These are phyloP conservation scores for Semaprochilodus insignis DNA, from an alignment of 2,797 vertebrate species.

Conservation along the genomic window DNA sequence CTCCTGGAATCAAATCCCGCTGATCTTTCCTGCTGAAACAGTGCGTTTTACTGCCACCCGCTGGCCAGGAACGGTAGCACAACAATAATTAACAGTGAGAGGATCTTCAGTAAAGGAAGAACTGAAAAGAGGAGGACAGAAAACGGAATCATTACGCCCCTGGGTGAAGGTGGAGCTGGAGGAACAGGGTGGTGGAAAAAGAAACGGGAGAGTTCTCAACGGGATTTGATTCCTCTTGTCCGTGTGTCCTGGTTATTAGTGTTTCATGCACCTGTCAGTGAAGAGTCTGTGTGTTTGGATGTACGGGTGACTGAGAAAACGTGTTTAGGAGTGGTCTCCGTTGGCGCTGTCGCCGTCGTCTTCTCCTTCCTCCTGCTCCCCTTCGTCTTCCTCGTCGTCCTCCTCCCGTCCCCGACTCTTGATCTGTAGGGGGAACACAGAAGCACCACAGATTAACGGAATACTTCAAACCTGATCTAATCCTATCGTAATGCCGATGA, in stretches of 20 bases:
- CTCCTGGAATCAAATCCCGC: constrained; percentile 13
- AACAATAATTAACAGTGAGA: constrained; percentile 19
- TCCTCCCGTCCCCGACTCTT: constrained; percentile 72
- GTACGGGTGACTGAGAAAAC: constrained; percentile 13
- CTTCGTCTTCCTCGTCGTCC: constrained; percentile 74
- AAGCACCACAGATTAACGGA: background rate
- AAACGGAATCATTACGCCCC: background rate
- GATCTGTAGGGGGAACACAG: constrained; percentile 54
- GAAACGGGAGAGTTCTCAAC: background rate
- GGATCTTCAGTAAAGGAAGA: background rate
- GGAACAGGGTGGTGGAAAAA: background rate
- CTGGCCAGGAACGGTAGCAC: constrained; percentile 62
- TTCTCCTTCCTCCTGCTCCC: constrained; percentile 87
- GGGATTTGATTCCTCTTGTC: background rate
- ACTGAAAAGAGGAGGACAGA: background rate
- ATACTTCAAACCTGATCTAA: too few species aligned
- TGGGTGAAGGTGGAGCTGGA: background rate
- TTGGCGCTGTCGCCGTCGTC: constrained; percentile 87
- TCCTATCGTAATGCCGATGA: too few species aligned
- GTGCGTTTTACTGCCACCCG: constrained; percentile 62
- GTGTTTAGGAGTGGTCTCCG: constrained; percentile 82
- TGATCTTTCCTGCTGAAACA: constrained; percentile 28
- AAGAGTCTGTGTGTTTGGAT: constrained; percentile 32
- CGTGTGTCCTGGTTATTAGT: background rate
- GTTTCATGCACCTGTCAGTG: constrained; percentile 3